Base-by-base conservation (phyloP, 2,113 vertebrate species). In the Onychostruthus taczanowskii region DNA sequence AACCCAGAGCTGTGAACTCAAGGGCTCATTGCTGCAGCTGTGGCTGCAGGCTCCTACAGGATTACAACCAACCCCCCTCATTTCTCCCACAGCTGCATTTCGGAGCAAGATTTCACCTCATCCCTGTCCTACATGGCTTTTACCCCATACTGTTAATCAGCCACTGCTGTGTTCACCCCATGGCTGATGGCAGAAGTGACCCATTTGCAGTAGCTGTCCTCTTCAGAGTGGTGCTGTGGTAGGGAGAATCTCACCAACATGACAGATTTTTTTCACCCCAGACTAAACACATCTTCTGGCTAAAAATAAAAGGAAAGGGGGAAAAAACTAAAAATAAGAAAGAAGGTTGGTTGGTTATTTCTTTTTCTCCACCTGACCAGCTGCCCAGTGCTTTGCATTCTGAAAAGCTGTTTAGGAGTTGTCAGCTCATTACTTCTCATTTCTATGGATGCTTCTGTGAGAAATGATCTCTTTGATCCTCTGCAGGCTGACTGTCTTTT, bases 371-470 rank as follows among this genome's bases (percentile, higher is more conserved):
- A 78, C 61, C 73, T 93, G 80, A 89, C 73, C 70, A 88, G 76
- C 61, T 95, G 89, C 86, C 91, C 80, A 63, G 16, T 31, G 61
- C 61, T 93, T 92, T 81, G 83, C 67, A 14, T 53, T 81, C 76
- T 13, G 64, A 81, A 78, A 94, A 97, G 56, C 47, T 95, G 64
- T 59, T 63, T 53, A 84, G 83, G 37, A 85, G 39, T 50, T 30
- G 52, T 93, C 66, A 81, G 76, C 53, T 92, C 73, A 92, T 95
- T 96, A 64, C 76, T 92, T 67, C 69, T 93, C 24, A 68, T 94
- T 86, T 89, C 50, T 74, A 24, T 26, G 35, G 43, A 68, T 13
- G 18, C 16, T 80, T 74, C n/a, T 39, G 16, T 63, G 68, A 92
- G 47, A 93, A 81, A 95, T 37, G 5, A 47, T 84, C 27, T 70